Conservation (phyloP, 2,888 invertebrate species). For the Perdita meconis region DNA sequence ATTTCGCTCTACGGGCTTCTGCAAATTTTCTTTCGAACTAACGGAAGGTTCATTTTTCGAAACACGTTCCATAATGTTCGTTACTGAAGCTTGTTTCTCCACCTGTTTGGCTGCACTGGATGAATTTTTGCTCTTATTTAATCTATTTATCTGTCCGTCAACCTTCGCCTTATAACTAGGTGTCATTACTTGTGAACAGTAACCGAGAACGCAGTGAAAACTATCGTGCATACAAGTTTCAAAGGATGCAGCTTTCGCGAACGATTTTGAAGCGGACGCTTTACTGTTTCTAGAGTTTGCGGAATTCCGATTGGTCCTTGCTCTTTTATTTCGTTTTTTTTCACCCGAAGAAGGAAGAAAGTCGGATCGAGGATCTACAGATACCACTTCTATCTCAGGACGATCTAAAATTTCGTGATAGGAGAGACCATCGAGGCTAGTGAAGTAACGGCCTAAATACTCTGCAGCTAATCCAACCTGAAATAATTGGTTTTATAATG, state of each 20-base stretch:
- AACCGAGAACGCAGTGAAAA: slow-evolving; percentile 77
- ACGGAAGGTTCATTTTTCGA: not conserved
- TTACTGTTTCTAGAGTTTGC: not conserved
- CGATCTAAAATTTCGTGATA: slow-evolving; percentile 76
- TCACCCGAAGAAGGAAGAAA: slow-evolving; percentile 22
- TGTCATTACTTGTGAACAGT: slow-evolving; percentile 72
- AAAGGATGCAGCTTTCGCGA: slow-evolving; percentile 56
- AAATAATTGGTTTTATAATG: not conserved
- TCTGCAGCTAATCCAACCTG: slow-evolving; percentile 78
- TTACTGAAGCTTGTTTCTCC: not conserved
- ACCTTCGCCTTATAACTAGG: slow-evolving; percentile 65
- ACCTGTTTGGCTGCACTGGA: not conserved
- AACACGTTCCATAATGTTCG: not conserved
- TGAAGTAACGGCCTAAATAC: slow-evolving; percentile 76
- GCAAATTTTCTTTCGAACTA: slow-evolving; percentile 3
- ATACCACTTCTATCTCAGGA: slow-evolving; percentile 73
- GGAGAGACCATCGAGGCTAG: slow-evolving; percentile 72
- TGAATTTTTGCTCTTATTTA: slow-evolving; percentile 7
- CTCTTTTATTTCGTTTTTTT: slow-evolving; percentile 40
- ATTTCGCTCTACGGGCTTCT: slow-evolving; percentile 24
- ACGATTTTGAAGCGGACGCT: not conserved
- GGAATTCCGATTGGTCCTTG: not conserved
- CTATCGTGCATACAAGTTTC: slow-evolving; percentile 76
- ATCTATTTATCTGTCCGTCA: slow-evolving; percentile 43
- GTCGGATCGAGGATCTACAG: slow-evolving; percentile 72